Base-by-base conservation (phyloP, 1,140 invertebrate genomes). In the Aphaenogaster rudis region DNA sequence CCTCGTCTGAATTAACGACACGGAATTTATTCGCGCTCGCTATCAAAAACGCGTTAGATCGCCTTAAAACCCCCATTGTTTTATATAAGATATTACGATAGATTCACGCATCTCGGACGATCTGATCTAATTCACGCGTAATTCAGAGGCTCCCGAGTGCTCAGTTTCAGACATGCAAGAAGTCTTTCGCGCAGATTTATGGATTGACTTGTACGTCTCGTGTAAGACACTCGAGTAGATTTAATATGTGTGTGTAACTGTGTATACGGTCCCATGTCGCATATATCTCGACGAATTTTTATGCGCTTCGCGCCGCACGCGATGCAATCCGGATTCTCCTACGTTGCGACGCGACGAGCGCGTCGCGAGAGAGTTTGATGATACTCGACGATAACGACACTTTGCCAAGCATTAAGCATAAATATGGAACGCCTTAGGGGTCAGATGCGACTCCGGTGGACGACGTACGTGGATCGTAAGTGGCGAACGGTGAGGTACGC, bases 381-480 rank as follows among this genome's bases (percentile, higher is more conserved):
- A 87, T 86, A 36, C 78, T 84, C 64, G 81, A 88, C 63, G 86
- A 91, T 91, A 90, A 88, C 74, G 91, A 92, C 91, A 90, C 91
- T 90, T 92, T 63, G 87, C 57, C 42, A 36, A 33, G 76, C 87
- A 87, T 92, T 84, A 88, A 28, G 87, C 87, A 90, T 92, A 92
- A 92, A 92, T 92, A 92, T 92, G 91, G 91, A 92, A 92, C 89
- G 87, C 11, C 74, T 71, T 57, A 78, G 79, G 88, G 86, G 89
- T 92, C 91, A 92, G 91, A 88, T 88, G 89, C 85, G 81, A 67
- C 90, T 89, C 82, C 88, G 76, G 63, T 84, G 69, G n/a, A 80
- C 45, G 33, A 66, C 33, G 28, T 67, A 88, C 81, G 52, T 86
- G 86, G 87, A 86, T 86, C 86, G 86, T 92, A 92, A 88, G 91